These are phyloP conservation scores for Oxycera nigricornis DNA, from an alignment of 2,888 invertebrate species.

Conservation along the genomic window DNA sequence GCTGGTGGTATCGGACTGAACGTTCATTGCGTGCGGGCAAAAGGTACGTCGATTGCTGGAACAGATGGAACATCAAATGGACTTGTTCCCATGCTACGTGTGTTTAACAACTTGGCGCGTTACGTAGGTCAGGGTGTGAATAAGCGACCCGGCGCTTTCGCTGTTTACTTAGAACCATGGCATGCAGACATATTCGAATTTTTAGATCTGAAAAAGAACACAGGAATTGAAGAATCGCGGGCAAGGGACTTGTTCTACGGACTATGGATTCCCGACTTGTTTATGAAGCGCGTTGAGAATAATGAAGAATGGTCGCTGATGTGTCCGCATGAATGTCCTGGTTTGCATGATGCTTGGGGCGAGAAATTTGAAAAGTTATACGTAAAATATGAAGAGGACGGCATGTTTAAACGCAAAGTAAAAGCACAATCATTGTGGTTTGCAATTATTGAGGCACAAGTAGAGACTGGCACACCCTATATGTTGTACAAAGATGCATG, in stretches of 20 bases:
- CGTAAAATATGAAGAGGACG: constrained; percentile 77
- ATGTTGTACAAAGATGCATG: constrained; percentile 94
- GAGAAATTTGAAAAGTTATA: constrained; percentile 89
- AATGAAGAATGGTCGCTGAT: constrained; percentile 88
- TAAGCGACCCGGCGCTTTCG: constrained; percentile 93
- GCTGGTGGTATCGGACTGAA: constrained; percentile 95
- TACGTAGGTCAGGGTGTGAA: constrained; percentile 96
- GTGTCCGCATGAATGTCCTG: constrained; percentile 91
- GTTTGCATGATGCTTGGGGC: constrained; percentile 87
- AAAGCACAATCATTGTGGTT: constrained; percentile 87
- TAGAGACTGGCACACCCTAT: constrained; percentile 95
- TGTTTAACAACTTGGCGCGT: constrained; percentile 89
- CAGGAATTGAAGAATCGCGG: constrained; percentile 87
- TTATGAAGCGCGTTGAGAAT: constrained; percentile 87
- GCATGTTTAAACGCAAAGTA: constrained; percentile 69
- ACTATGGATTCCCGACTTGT: constrained; percentile 94
- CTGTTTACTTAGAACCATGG: constrained; percentile 96
- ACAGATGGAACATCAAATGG: constrained; percentile 94
- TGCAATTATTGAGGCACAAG: constrained; percentile 87
- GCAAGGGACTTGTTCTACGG: constrained; percentile 94
- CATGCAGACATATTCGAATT: constrained; percentile 94
- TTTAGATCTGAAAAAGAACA: constrained; percentile 88
- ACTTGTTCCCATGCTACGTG: constrained; percentile 88
- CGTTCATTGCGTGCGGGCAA: constrained; percentile 88
- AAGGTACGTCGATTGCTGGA: constrained; percentile 85